Evolutionary conservation across 2,113 vertebrate genomes (phyloP), one percentile per base, ranked within the genome.

Genomic region (Chionis minor): DNA sequence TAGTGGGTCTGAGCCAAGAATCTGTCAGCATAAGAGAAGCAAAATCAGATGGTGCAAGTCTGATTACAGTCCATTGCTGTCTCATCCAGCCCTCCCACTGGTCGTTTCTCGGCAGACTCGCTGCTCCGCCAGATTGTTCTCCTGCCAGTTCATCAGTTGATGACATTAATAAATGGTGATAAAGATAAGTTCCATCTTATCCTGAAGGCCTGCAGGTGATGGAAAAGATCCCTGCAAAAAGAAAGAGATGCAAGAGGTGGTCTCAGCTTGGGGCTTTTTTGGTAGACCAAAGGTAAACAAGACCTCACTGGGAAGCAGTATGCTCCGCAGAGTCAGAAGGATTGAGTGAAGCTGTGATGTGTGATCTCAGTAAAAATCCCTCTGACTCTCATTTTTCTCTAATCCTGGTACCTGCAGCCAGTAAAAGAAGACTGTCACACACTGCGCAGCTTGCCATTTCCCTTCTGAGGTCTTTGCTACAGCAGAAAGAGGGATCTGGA

Each of bases 151-250:
- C 94, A 92, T 91, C 94, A 94, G 82, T 92, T 38, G 3, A 81
- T 56, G n/a, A 63, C 81, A 65, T 92, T 94, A 93, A 96, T 94
- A 92, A 95, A 91, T 71, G 13, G 52, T 94, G 96, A 74, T 91
- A 94, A 96, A 95, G 94, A 94, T 96, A 94, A 96, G 35, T 78
- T 81, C 40, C 70, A 33, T 61, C 69, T 94, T 80, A 89, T 91
- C 77, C 86, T 65, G 65, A 84, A 94, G 73, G 70, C 71, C 91
- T 95, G 75, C 38, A 51, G 75, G 69, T 94, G 89, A 86, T 91
- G 88, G 88, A 92, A 92, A 77, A 84, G 77, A 88, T 95, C 56
- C 33, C 47, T 90, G 40, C 19, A 93, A 44, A 88, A 88, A 92
- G 54, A 82, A 86, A 82, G 71, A 74, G 20, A 49, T 81, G 47